These are phyloP conservation scores for Hyperoplus lanceolatus DNA, from an alignment of 2,797 vertebrate genomes.

Conservation along the genomic window DNA sequence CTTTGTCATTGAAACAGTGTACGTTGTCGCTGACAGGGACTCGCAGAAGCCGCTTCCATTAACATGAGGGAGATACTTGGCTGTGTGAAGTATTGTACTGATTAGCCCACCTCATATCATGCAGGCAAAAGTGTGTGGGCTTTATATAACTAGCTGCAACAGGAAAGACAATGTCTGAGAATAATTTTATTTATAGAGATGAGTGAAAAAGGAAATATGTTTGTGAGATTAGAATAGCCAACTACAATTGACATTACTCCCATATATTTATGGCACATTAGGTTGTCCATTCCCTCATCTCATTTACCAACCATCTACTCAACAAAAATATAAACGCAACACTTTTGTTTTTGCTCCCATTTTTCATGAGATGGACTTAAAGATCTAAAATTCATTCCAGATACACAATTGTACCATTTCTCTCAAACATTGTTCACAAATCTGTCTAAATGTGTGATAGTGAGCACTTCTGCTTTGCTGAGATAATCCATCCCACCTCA, in stretches of 20 bases:
- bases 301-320: neutral
- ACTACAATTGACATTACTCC: neutral
- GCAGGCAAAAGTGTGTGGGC: neutral
- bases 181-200: neutral
- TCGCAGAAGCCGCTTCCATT: conserved; percentile 41
- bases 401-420: too few relatives aligned
- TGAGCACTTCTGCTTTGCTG: too few relatives aligned
- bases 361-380: too few relatives aligned
- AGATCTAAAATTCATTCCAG: too few relatives aligned
- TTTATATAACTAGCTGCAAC: neutral
- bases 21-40: conserved; percentile 37
- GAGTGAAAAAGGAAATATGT: neutral
- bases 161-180: neutral
- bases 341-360: too few relatives aligned
- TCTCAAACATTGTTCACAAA: too few relatives aligned
- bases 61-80: conserved; percentile 30
- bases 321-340: too few relatives aligned
- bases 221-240: too few relatives aligned
- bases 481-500: too few relatives aligned
- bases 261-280: neutral
- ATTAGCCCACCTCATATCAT: conserved; percentile 1
- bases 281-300: neutral
- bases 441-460: too few relatives aligned
- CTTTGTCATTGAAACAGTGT: conserved; percentile 40
- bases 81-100: conserved; percentile 28